Conservation (phyloP, 53 echinoderm and acorn worm species). For the Actinopyga echinites region DNA sequence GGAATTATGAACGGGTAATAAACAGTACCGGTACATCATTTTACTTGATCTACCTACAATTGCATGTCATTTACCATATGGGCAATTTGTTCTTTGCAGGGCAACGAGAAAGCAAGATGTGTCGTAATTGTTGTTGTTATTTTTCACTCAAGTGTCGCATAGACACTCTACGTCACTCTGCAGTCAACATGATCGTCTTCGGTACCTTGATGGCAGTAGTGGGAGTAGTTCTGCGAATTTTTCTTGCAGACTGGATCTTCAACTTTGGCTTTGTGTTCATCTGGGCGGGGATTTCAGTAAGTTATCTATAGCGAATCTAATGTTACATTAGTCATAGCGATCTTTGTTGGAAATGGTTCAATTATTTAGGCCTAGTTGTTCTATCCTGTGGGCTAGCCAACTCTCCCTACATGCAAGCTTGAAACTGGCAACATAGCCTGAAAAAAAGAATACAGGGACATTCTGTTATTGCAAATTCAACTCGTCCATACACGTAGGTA, state of each 20-base stretch:
- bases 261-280: constrained; percentile 12
- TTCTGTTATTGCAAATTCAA: too few species aligned
- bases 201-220: background rate
- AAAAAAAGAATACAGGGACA: too few species aligned
- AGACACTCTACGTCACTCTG: constrained; percentile 3
- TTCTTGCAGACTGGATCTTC: constrained; percentile 15
- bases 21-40: too few species aligned
- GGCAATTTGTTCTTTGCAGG: too few species aligned
- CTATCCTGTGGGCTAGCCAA: too few species aligned
- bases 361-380: too few species aligned
- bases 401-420: too few species aligned
- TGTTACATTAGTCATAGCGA: too few species aligned
- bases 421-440: too few species aligned
- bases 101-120: background rate
- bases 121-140: constrained; percentile 16
- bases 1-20: too few species aligned
- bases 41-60: background rate
- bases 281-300: constrained; percentile 30
- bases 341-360: too few species aligned
- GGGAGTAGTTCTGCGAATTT: background rate
- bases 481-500: too few species aligned
- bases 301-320: background rate
- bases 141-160: constrained; percentile 9
- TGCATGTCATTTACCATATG: background rate
- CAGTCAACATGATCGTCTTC: constrained; percentile 22